Evolutionary conservation across 2,113 vertebrate genomes (phyloP).

Genomic region (Narcine bancroftii): DNA sequence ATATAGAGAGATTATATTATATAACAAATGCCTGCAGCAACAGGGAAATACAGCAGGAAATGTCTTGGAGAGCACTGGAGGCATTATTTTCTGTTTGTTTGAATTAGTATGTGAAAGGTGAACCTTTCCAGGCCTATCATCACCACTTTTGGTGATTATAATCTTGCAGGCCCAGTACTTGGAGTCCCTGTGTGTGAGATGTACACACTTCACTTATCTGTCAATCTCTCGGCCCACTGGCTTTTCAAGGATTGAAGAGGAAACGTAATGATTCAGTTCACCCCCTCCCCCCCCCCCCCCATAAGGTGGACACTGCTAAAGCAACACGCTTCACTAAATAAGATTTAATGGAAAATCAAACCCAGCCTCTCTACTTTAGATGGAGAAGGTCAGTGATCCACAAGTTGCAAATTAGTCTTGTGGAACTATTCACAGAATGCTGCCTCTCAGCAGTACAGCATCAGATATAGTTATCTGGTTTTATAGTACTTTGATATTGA

Average conservation of each 20-base stretch:
- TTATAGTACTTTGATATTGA: conserved; percentile 7
- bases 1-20: neutral
- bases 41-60: conserved; percentile 40
- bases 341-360: conserved; percentile 63
- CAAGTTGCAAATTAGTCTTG: conserved; percentile 57
- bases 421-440: conserved; percentile 37
- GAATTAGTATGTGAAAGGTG: conserved; percentile 41
- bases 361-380: conserved; percentile 68
- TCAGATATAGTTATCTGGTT: conserved; percentile 46
- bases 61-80: conserved; percentile 33
- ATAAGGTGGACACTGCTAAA: conserved; percentile 44
- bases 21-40: conserved; percentile 22
- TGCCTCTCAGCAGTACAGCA: conserved; percentile 34
- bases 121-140: conserved; percentile 42
- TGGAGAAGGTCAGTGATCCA: conserved; percentile 65
- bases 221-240: conserved; percentile 44
- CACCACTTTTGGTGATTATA: conserved; percentile 44
- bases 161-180: conserved; percentile 39
- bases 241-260: conserved; percentile 43
- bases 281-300: neutral
- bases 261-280: conserved; percentile 41
- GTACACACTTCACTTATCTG: conserved; percentile 41
- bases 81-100: conserved; percentile 40
- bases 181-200: conserved; percentile 39
- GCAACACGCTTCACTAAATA: conserved; percentile 68